Percentiles rank a stretch among this genome's conserved stretches.
Conservation (phyloP, 2,113 vertebrate species). For the Archilochus colubris region DNA sequence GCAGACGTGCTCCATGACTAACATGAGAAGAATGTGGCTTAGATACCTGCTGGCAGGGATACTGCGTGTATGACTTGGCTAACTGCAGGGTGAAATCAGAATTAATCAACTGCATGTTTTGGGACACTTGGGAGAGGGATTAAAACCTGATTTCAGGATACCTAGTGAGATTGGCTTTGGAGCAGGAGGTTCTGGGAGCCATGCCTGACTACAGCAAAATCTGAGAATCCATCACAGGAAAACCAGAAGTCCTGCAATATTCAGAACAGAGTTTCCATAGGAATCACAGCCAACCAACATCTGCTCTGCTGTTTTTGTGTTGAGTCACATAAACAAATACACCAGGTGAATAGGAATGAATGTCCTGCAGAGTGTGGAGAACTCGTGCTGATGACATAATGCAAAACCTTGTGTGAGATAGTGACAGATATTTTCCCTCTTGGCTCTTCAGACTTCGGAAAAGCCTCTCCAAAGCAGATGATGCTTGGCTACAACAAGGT, state of each 20-base stretch:
- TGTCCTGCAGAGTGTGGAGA: accelerated
- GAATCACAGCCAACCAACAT: not conserved
- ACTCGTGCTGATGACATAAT: not conserved
- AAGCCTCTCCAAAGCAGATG: not conserved
- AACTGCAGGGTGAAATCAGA: not conserved
- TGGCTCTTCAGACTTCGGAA: not conserved
- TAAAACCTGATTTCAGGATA: not conserved
- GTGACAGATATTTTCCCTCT: not conserved
- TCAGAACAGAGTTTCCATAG: not conserved
- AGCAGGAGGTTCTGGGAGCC: not conserved
- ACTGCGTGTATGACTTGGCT: not conserved
- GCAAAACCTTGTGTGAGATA: not conserved
- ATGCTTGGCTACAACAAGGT: not conserved
- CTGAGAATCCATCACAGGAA: not conserved
- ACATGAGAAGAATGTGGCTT: not conserved
- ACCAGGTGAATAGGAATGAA: not conserved
- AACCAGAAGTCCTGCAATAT: not conserved
- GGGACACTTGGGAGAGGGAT: not conserved
- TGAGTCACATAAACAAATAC: not conserved
- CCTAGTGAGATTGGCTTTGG: not conserved
- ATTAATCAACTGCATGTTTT: not conserved
- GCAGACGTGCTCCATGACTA: not conserved
- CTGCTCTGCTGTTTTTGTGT: not conserved
- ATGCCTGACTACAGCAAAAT: not conserved
- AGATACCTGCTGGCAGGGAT: not conserved